phyloP scores from a whole-genome alignment of 2,888 invertebrate species.

The Chrysotoxum bicinctum region DNA sequence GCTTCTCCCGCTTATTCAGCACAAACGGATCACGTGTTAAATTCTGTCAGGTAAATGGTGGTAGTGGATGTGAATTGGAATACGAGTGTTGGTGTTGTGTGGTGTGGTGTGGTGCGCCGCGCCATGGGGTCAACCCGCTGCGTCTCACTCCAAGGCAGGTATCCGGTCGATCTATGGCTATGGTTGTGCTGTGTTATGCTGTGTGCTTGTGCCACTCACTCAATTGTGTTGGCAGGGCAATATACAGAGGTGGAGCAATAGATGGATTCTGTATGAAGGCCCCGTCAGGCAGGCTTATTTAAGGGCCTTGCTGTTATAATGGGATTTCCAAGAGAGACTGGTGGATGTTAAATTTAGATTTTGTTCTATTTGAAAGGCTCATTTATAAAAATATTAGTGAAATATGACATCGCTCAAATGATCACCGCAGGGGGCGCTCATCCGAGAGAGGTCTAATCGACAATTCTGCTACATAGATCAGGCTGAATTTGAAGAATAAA shows the following conservation, averaged over 20 bases:
- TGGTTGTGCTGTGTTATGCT: conserved; percentile 4
- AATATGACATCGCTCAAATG: too few species aligned
- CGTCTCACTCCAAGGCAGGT: conserved; percentile 55
- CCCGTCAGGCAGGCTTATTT: too few species aligned
- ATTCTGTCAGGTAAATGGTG: conserved; percentile 68
- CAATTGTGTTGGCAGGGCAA: conserved; percentile 23
- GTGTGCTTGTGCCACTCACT: conserved; percentile 27
- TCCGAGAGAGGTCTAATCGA: too few species aligned
- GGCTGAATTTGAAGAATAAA: too few species aligned
- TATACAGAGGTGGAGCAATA: background rate
- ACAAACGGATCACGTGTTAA: conserved; percentile 73
- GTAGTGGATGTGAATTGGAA: conserved; percentile 31
- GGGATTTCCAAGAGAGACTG: too few species aligned
- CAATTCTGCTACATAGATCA: too few species aligned
- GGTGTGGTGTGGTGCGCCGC: conserved; percentile 1
- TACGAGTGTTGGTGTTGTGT: background rate
- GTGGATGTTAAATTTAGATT: too few species aligned
- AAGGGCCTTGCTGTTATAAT: too few species aligned
- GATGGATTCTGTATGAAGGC: background rate
- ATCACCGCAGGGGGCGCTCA: too few species aligned
- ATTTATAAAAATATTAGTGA: too few species aligned
- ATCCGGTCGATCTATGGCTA: conserved; percentile 56
- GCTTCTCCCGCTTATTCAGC: conserved; percentile 72
- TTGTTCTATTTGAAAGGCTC: too few species aligned
- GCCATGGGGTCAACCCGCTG: conserved; percentile 53